phyloP scores from a whole-genome alignment of 2,888 invertebrate species.

The Pyrrhia umbra region DNA sequence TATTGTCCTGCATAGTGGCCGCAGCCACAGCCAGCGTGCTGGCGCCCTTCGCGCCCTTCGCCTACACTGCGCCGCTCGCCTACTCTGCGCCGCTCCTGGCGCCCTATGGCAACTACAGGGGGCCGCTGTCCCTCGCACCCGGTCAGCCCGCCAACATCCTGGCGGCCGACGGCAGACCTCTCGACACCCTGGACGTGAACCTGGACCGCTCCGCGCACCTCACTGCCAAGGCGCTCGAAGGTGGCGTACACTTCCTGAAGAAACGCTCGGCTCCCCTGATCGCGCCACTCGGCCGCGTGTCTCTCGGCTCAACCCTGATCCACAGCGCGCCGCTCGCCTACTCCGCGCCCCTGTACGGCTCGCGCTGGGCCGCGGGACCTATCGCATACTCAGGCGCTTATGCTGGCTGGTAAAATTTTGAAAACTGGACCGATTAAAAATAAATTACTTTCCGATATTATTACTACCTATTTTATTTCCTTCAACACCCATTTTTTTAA shows the following conservation, averaged over 20 bases:
- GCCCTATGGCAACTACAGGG: constrained; percentile 77
- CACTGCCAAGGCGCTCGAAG: constrained; percentile 77
- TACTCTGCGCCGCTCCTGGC: constrained; percentile 60
- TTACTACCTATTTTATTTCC: background rate
- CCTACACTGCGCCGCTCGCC: constrained; percentile 58
- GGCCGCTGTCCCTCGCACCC: constrained; percentile 83
- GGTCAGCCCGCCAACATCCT: constrained; percentile 85
- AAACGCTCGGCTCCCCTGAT: constrained; percentile 75
- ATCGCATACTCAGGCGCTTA: background rate
- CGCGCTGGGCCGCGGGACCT: constrained; percentile 6
- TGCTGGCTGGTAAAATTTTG: background rate
- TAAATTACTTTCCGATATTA: background rate
- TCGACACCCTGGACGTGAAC: constrained; percentile 86
- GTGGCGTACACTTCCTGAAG: constrained; percentile 78
- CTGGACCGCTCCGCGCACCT: constrained; percentile 84
- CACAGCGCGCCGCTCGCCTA: constrained; percentile 70
- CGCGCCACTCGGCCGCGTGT: background rate
- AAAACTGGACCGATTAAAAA: background rate
- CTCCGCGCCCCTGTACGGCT: constrained; percentile 67
- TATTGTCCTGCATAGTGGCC: constrained; percentile 91
- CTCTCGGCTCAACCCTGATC: constrained; percentile 44
- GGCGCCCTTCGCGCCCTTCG: constrained; percentile 56
- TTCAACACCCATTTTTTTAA: background rate
- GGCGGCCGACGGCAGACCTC: constrained; percentile 83
- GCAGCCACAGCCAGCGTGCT: constrained; percentile 84